A percentile compares a stretch with the other conserved stretches of the same genome.
Evolutionary conservation across 2,113 vertebrate species (phyloP).

Genomic region (Heterotilapia buettikoferi): DNA sequence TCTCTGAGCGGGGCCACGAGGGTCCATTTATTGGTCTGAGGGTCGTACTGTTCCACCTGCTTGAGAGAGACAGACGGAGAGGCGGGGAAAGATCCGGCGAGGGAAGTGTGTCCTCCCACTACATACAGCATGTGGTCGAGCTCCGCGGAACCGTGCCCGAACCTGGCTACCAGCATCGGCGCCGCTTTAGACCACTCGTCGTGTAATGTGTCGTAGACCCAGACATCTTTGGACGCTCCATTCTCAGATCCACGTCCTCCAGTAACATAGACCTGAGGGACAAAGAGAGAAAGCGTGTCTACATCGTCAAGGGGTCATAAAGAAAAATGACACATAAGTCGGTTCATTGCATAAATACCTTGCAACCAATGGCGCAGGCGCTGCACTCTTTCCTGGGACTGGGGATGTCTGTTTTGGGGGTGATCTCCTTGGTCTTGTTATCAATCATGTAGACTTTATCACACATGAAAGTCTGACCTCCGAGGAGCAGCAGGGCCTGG

Average conservation of each 20-base stretch:
- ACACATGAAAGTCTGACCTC: slow-evolving; percentile 82
- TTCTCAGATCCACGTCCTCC: slow-evolving; percentile 81
- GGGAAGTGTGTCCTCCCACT: slow-evolving; percentile 80
- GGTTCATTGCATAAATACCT: slow-evolving; percentile 43
- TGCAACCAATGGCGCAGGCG: slow-evolving; percentile 81
- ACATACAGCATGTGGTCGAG: slow-evolving; percentile 77
- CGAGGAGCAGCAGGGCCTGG: slow-evolving; percentile 79
- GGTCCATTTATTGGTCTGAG: slow-evolving; percentile 80
- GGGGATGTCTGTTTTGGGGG: slow-evolving; percentile 80
- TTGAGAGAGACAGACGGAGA: slow-evolving; percentile 82
- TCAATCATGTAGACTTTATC: slow-evolving; percentile 83
- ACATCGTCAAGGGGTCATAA: not conserved
- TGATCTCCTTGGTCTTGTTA: slow-evolving; percentile 80
- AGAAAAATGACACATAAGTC: not conserved
- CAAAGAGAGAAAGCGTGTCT: not conserved
- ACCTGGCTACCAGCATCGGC: slow-evolving; percentile 78
- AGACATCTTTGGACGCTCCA: slow-evolving; percentile 80
- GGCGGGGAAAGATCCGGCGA: slow-evolving; percentile 77
- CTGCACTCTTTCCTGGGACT: slow-evolving; percentile 83
- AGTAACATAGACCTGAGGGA: slow-evolving; percentile 73
- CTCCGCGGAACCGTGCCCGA: slow-evolving; percentile 80
- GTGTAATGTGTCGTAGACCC: slow-evolving; percentile 81
- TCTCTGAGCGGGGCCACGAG: slow-evolving; percentile 80
- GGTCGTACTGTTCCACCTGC: slow-evolving; percentile 83
- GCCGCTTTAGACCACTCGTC: slow-evolving; percentile 83